phyloP scores from a whole-genome alignment of 2,113 vertebrate genomes.

The Passerina amoena region DNA sequence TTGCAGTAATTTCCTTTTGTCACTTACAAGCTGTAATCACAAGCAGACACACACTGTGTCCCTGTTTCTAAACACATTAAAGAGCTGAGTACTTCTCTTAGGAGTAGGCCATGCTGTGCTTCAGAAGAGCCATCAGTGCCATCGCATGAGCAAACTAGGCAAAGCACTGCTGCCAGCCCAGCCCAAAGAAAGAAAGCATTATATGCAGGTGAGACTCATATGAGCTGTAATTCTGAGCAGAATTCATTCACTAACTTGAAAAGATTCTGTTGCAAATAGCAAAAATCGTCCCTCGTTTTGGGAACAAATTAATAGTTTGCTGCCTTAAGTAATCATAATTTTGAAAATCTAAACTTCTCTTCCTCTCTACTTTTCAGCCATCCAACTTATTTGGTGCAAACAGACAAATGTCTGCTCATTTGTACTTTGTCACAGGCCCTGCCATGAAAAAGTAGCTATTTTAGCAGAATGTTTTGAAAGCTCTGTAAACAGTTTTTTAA shows the following conservation, averaged over 20 bases:
- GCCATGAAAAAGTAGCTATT: neutral
- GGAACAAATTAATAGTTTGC: neutral
- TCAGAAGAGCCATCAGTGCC: neutral
- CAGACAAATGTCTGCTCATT: neutral
- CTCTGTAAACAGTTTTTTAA: neutral
- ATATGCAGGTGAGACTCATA: slow-evolving; percentile 63
- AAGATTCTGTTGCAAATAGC: neutral
- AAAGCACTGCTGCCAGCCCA: neutral
- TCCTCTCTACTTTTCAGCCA: neutral
- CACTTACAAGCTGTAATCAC: slow-evolving; percentile 15
- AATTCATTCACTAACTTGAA: neutral
- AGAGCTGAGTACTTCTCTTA: neutral
- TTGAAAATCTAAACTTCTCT: neutral
- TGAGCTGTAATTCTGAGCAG: neutral
- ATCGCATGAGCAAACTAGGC: neutral
- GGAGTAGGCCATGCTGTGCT: neutral
- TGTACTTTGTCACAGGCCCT: neutral
- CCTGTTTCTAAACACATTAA: neutral
- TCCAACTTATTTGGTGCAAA: neutral
- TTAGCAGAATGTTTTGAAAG: neutral
- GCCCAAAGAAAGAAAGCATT: slow-evolving; percentile 60
- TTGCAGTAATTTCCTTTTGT: neutral
- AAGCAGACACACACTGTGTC: slow-evolving; percentile 29
- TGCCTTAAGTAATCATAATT: neutral
- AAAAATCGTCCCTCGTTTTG: neutral